These are phyloP conservation scores for Sebastes fasciatus DNA, from an alignment of 2,113 vertebrate species.

Conservation along the genomic window DNA sequence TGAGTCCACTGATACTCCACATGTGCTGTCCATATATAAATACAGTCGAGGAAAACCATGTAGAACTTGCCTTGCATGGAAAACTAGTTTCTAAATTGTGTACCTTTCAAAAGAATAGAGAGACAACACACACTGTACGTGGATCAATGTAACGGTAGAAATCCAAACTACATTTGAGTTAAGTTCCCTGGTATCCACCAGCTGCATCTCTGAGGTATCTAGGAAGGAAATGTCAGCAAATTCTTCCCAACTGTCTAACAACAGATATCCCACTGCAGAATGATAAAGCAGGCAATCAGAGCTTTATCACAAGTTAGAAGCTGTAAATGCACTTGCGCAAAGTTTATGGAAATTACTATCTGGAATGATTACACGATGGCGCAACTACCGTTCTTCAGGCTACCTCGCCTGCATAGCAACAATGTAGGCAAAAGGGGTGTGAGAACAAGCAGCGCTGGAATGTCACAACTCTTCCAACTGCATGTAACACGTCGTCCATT, in stretches of 20 bases:
- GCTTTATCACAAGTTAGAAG: background rate
- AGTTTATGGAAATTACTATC: background rate
- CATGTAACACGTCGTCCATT: background rate
- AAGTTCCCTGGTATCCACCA: background rate
- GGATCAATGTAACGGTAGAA: background rate
- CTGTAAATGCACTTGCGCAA: background rate
- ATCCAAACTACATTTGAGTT: background rate
- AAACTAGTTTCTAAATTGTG: background rate
- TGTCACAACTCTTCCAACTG: slow-evolving; percentile 20
- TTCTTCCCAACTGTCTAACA: background rate
- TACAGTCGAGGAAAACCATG: background rate
- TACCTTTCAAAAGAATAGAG: too few species aligned
- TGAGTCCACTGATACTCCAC: background rate
- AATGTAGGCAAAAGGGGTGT: slow-evolving; percentile 18
- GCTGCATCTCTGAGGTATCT: background rate
- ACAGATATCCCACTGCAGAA: background rate
- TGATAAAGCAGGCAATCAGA: background rate
- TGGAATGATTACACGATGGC: background rate
- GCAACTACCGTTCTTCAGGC: background rate
- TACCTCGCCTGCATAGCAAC: background rate
- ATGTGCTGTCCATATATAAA: slow-evolving; percentile 1
- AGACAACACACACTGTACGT: background rate
- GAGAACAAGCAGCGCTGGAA: slow-evolving; percentile 36
- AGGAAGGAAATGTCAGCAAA: background rate
- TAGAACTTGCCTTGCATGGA: background rate